phyloP scores from a whole-genome alignment of 2,888 invertebrate genomes.

The Morinoia aosen region DNA sequence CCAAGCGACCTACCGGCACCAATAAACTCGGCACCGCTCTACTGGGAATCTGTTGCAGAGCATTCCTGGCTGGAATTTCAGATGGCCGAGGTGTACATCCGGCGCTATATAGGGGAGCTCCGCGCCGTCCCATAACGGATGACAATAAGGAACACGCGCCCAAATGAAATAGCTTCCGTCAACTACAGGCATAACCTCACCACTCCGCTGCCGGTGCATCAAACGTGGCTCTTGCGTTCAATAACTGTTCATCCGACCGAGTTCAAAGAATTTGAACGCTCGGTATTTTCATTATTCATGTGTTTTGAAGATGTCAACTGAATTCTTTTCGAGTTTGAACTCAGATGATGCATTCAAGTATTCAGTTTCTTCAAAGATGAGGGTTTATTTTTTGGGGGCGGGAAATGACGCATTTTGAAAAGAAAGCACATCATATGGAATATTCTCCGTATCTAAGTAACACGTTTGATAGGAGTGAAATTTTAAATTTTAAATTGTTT shows the following conservation, averaged over 20 bases:
- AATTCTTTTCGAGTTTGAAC: no score
- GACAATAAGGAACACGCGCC: not conserved
- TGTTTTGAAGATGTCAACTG: not conserved
- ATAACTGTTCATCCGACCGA: not conserved
- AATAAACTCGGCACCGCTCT: slow-evolving; percentile 23
- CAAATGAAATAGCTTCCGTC: not conserved
- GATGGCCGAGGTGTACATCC: slow-evolving; percentile 39
- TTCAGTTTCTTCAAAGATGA: no score
- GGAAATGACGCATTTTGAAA: no score
- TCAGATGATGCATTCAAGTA: no score
- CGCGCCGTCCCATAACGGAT: slow-evolving; percentile 22
- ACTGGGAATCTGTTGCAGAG: slow-evolving; percentile 35
- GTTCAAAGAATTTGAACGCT: not conserved
- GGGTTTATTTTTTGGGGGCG: no score
- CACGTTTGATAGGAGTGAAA: no score
- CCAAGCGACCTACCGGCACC: slow-evolving; percentile 50
- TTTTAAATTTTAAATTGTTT: no score
- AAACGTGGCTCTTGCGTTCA: not conserved
- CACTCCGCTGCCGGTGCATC: not conserved
- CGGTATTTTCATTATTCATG: not conserved
- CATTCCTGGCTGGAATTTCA: slow-evolving; percentile 50
- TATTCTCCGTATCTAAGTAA: no score
- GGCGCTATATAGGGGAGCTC: not conserved
- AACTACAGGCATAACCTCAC: not conserved
- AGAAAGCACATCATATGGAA: no score